These are phyloP conservation scores for Cephus pygmeus DNA, from an alignment of 2,888 invertebrate species.

Conservation along the genomic window DNA sequence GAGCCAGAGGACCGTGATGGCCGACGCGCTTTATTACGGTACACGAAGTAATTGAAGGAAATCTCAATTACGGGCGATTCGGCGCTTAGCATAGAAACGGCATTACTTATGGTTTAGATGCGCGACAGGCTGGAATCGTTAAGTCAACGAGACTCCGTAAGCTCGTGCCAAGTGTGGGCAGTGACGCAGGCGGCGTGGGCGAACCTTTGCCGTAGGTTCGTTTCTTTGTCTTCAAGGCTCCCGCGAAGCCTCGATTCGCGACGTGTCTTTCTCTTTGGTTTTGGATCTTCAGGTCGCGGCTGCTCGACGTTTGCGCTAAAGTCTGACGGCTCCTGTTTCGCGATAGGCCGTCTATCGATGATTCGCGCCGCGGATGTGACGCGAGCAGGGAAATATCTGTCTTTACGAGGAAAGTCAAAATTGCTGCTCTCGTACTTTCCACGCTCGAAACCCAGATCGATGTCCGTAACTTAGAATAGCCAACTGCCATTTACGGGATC, in stretches of 20 bases:
- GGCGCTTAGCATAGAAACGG: slow-evolving; percentile 10
- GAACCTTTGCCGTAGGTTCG: neutral
- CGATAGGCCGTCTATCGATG: neutral
- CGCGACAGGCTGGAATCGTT: slow-evolving; percentile 42
- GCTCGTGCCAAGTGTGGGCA: slow-evolving; percentile 47
- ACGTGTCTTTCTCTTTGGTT: neutral
- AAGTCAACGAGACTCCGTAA: slow-evolving; percentile 38
- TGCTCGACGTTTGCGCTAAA: neutral
- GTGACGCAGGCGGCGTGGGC: neutral
- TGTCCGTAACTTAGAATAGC: neutral
- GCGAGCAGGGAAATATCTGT: neutral
- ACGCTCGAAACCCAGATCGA: neutral
- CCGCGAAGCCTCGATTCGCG: neutral
- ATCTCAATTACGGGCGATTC: slow-evolving; percentile 42
- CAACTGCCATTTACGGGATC: neutral
- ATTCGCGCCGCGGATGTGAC: neutral
- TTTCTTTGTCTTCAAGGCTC: neutral
- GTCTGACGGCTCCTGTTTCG: neutral
- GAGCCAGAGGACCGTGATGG: neutral
- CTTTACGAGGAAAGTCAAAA: neutral
- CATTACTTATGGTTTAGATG: slow-evolving; percentile 24
- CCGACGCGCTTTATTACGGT: neutral
- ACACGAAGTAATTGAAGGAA: slow-evolving; percentile 39
- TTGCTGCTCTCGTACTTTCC: neutral
- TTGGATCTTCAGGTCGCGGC: neutral